Evolutionary conservation across 2,113 vertebrate genomes (phyloP), one percentile per base, ranked within the genome.

Genomic region (Urocitellus parryii): DNA sequence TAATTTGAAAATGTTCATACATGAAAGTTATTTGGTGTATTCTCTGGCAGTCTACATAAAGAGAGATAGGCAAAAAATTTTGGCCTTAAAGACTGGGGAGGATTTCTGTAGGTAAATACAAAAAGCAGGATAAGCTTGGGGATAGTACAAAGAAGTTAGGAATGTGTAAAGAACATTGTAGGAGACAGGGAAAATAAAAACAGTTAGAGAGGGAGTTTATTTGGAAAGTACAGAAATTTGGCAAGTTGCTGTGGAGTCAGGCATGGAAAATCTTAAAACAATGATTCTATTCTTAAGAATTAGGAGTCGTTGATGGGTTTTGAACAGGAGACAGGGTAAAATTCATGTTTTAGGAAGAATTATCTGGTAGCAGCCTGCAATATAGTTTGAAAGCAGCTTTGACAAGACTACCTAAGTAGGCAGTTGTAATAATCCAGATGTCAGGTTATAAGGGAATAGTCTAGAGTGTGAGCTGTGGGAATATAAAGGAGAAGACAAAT

Each of bases 341-440:
- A 95, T 68, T 88, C 51, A 88, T 74, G 77, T 88, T 95, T 95
- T 90, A 94, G 78, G 85, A 95, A 97, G 93, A 98, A 96, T 97
- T 97, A 85, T 81, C 88, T 85, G 29, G 86, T 96, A 95, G 88
- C 74, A 94, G 37, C 78, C 70, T 96, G 83, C 51, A 95, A 13
- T 65, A 39, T 61, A 70, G 85, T 91, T 96, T 96, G 86, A 96
- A 92, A 97, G 39, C 4, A 9, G 73, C n/a, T 96, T 92, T 96
- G 96, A 98, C 88, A 95, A 96, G 91, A 86, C 88, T 92, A 91
- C 73, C 94, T 97, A 95, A 96, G 68, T 29, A 97, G 72, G 65
- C 37, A 95, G 78, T 56, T 97, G 77, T 92, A 97, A 92, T 95
- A 94, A 94, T 96, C 88, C 97, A 97, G 96, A 97, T 96, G 79